phyloP scores from a whole-genome alignment of 2,888 invertebrate species.

The Hydriomena furcata region DNA sequence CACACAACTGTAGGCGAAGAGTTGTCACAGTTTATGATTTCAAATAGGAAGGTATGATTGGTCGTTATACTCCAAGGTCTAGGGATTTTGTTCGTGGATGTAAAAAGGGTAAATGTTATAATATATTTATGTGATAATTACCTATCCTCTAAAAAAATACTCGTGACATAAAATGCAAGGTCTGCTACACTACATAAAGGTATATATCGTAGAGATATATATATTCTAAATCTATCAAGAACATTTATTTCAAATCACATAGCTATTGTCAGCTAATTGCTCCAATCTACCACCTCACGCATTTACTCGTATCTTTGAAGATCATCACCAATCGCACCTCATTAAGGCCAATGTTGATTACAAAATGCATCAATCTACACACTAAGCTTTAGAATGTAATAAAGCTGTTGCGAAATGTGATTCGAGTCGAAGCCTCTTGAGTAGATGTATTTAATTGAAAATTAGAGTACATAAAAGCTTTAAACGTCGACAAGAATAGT shows the following conservation, averaged over 20 bases:
- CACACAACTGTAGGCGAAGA: no score
- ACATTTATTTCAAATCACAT: not conserved
- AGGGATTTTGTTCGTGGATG: no score
- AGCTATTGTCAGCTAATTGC: conserved; percentile 11
- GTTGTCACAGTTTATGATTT: no score
- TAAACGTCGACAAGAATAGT: no score
- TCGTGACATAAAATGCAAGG: no score
- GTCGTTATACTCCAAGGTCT: no score
- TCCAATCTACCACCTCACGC: not conserved
- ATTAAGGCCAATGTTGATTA: conserved; percentile 22
- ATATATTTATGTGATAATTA: no score
- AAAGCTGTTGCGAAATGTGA: conserved; percentile 1
- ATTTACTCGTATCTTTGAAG: not conserved
- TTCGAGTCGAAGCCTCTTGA: not conserved
- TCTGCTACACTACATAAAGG: not conserved
- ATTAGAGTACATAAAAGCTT: not conserved
- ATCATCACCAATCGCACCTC: conserved; percentile 5
- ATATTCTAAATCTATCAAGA: no score
- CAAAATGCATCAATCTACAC: conserved; percentile 1
- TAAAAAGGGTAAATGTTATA: no score
- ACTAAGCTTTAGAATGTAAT: not conserved
- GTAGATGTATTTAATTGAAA: conserved; percentile 1
- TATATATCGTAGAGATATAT: no score
- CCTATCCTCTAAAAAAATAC: no score
- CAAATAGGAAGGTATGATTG: no score